Evolutionary conservation across 2,888 invertebrate genomes (phyloP).

Genomic region (Pomacea canaliculata): DNA sequence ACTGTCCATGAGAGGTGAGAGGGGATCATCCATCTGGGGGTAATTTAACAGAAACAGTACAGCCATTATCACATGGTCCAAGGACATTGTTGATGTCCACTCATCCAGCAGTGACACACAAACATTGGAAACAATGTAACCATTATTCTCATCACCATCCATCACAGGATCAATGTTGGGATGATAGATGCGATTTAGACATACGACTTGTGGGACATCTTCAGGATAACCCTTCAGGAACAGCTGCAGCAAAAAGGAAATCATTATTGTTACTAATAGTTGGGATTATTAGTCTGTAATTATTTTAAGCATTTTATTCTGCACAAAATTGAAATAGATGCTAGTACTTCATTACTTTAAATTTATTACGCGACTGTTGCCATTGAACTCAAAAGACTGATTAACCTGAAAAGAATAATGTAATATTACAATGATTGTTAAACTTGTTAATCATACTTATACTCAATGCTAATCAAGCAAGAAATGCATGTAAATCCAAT

Average conservation of each 20-base stretch:
- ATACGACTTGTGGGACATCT: slow-evolving; percentile 95
- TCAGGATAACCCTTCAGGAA: slow-evolving; percentile 95
- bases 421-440: too few species aligned
- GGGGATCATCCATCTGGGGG: slow-evolving; percentile 56
- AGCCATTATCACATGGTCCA: slow-evolving; percentile 58
- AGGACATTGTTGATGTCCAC: slow-evolving; percentile 45
- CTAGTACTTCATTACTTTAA: too few species aligned
- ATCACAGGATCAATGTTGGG: slow-evolving; percentile 86
- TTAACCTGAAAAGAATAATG: too few species aligned
- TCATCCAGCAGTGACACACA: slow-evolving; percentile 58
- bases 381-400: too few species aligned
- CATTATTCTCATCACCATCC: neutral
- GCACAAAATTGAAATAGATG: too few species aligned
- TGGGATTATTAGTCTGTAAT: too few species aligned
- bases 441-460: too few species aligned
- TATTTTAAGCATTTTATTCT: too few species aligned
- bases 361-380: too few species aligned
- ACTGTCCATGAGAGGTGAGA: slow-evolving; percentile 44
- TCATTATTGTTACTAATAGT: too few species aligned
- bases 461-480: too few species aligned
- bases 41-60: slow-evolving; percentile 58
- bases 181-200: slow-evolving; percentile 94
- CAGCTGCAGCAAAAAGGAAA: slow-evolving; percentile 89
- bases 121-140: slow-evolving; percentile 38
- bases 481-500: too few species aligned